Base-by-base conservation (phyloP, 2,888 invertebrate genomes). In the Mythimna ferrago region DNA sequence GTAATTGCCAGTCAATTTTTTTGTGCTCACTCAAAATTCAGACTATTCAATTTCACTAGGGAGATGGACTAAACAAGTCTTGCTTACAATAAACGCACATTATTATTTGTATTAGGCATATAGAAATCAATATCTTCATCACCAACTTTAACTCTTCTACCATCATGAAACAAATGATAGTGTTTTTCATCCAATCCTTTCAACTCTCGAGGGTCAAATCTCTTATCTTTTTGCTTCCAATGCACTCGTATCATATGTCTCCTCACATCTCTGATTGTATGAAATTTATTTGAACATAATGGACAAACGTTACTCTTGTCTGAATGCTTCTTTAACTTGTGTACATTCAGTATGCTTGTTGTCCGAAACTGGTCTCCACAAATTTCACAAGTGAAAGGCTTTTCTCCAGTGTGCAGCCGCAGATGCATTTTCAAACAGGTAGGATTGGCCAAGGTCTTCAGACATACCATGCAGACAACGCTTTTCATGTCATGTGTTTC, bases 171-270 rank as follows among this genome's bases (percentile, higher is more conserved):
- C 69, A 92, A 78, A 81, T 89, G 83, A 69, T 92, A 86, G 71
- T 73, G 87, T 51, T 89, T 85, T 35, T 85, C 78, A 3, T 85
- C 58, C 3, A 92, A 82, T 16, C 88, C 86, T 53, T 89, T 83
- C 65, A 84, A 87, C 66, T 89, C 81, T 26, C 80, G 71, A 9
- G 85, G 90, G 78, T 92, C 83, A 76, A 90, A 92, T 0, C 88
- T 87, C 21, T 84, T 81, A 35, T 88, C 79, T 58, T 88, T 89
- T 38, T 80, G 73, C 48, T 89, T 91, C 92, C 92, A 92, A 84
- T 92, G 92, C 0, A 86, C 86, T 66, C 90, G 90, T 41, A 90
- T 92, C 16, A 92, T 89, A 75, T 92, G 92, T 44, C 88, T 86
- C 51, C 92, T 86, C 88, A 92, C 89, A 71, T 91, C 89, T 6